A percentile compares a stretch with the other conserved stretches of the same genome.
These are phyloP conservation scores for Nyctalus aviator DNA, from an alignment of 2,797 vertebrate genomes.

Conservation along the genomic window DNA sequence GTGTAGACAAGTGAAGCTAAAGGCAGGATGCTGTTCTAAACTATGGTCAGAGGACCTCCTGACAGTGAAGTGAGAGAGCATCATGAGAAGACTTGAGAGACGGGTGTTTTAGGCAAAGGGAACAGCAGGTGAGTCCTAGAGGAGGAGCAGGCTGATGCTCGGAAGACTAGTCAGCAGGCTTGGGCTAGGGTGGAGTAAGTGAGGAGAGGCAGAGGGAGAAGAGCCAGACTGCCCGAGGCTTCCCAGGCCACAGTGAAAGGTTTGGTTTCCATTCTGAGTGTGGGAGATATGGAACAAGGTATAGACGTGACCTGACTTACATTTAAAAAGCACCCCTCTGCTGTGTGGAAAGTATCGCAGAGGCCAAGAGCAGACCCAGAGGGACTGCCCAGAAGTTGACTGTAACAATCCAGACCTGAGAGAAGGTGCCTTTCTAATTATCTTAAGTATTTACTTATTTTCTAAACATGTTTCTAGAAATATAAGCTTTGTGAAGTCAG, in stretches of 20 bases:
- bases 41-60: not conserved
- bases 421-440: not conserved
- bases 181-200: not conserved
- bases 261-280: conserved; percentile 14
- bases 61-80: not conserved
- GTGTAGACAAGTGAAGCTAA: not conserved
- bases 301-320: not conserved
- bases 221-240: not conserved
- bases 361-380: not conserved
- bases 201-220: not conserved
- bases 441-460: not conserved
- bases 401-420: not conserved
- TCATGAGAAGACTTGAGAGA: not conserved
- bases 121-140: not conserved
- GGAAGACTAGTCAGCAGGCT: not conserved
- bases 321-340: not conserved
- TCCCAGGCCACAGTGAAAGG: not conserved
- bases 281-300: not conserved
- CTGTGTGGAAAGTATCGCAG: not conserved
- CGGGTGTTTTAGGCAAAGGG: not conserved
- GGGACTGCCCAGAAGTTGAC: not conserved
- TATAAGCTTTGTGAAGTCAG: not conserved
- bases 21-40: not conserved
- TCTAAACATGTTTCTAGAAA: conserved; percentile 7
- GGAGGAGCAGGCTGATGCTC: not conserved